phyloP scores from a whole-genome alignment of 2,888 invertebrate genomes.

The Andricus curvator region DNA sequence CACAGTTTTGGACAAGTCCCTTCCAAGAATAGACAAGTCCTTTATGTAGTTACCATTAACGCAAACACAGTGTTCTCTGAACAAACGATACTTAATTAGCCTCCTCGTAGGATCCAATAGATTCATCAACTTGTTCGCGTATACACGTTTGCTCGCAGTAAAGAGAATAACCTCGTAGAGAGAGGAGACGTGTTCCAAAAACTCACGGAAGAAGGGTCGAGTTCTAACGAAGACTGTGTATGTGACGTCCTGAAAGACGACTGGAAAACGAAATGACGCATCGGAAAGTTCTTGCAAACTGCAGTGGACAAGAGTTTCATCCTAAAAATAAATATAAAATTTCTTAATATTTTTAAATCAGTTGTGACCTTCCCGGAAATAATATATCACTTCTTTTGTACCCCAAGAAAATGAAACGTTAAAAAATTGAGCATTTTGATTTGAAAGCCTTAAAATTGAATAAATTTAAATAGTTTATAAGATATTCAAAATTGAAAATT shows the following conservation, averaged over 20 bases:
- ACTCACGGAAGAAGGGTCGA: constrained; percentile 94
- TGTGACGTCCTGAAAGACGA: constrained; percentile 93
- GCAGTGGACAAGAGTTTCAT: constrained; percentile 97
- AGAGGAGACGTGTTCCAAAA: constrained; percentile 92
- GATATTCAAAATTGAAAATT: too few species aligned
- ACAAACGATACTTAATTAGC: constrained; percentile 94
- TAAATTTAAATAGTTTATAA: too few species aligned
- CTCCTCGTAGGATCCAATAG: constrained; percentile 92
- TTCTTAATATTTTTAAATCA: background rate
- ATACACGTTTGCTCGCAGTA: constrained; percentile 97
- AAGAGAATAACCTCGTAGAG: constrained; percentile 96
- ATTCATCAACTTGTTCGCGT: constrained; percentile 95
- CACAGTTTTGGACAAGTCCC: constrained; percentile 93
- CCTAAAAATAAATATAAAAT: constrained; percentile 79
- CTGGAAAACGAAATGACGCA: constrained; percentile 96
- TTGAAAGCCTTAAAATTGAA: too few species aligned
- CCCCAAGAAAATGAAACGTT: too few species aligned
- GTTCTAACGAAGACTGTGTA: constrained; percentile 94
- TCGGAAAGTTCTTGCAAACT: constrained; percentile 94
- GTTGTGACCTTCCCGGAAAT: too few species aligned
- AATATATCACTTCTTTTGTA: too few species aligned
- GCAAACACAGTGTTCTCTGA: constrained; percentile 96
- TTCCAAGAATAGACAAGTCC: constrained; percentile 94
- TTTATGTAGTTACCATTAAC: constrained; percentile 98
- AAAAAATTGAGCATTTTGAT: too few species aligned